Conservation (phyloP, 2,797 vertebrate species). For the Cyclopterus lumpus region DNA sequence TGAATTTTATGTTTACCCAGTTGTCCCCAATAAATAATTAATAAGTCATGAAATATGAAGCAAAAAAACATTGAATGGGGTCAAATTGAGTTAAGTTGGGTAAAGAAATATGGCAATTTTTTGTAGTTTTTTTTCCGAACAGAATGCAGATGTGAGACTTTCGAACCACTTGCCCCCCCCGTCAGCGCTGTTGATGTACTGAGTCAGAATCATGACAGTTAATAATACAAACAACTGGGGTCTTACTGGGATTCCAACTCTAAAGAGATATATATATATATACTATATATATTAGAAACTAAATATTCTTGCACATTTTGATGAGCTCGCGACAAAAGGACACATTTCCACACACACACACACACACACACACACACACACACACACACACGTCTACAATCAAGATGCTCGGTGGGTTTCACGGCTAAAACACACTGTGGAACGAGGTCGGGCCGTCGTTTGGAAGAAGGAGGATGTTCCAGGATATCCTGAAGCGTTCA, state of each 20-base stretch:
- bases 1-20: too few species aligned
- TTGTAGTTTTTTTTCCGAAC: too few species aligned
- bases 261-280: background rate
- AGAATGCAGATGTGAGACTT: too few species aligned
- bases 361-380: too few species aligned
- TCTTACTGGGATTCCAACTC: too few species aligned
- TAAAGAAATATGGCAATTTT: background rate
- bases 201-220: background rate
- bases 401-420: background rate
- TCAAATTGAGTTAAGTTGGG: too few species aligned
- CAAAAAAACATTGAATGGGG: too few species aligned
- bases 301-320: background rate
- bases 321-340: background rate
- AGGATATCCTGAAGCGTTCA: conserved; percentile 36
- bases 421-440: background rate
- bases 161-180: too few species aligned
- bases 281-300: background rate
- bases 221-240: background rate
- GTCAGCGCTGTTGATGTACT: too few species aligned
- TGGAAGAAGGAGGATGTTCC: conserved; percentile 16
- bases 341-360: background rate
- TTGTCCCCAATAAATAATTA: too few species aligned
- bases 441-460: background rate
- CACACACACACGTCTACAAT: background rate
- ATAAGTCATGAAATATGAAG: too few species aligned